These are phyloP conservation scores for Montipora cactus DNA, from an alignment of 64 coral and sea anemone species.

Conservation along the genomic window DNA sequence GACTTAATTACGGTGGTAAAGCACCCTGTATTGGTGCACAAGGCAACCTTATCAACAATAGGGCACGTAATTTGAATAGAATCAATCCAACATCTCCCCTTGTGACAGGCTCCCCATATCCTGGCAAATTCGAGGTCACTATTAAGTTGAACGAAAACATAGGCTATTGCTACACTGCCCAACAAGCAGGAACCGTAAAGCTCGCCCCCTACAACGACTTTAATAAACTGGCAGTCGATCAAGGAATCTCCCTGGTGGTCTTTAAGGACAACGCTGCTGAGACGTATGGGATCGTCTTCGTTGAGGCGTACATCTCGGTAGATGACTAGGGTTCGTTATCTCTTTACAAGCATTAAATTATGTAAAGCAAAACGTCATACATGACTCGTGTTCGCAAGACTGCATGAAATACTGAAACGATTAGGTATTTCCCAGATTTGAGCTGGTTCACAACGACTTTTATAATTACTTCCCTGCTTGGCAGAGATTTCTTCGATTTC, in stretches of 20 bases:
- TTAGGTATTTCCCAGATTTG: too few species aligned
- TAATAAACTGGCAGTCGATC: background rate
- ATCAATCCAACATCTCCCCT: background rate
- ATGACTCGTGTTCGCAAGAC: too few species aligned
- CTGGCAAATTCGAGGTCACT: background rate
- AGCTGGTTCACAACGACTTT: too few species aligned
- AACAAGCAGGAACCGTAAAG: background rate
- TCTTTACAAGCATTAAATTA: too few species aligned
- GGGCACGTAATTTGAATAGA: background rate
- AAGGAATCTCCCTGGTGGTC: background rate
- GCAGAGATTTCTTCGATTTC: too few species aligned
- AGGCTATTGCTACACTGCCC: background rate
- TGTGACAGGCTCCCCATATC: background rate
- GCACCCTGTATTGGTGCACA: background rate
- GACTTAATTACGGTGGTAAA: background rate
- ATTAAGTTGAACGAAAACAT: background rate
- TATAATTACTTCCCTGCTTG: too few species aligned
- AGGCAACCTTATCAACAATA: background rate
- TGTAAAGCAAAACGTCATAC: background rate
- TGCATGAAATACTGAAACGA: too few species aligned
- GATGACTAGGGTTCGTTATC: background rate
- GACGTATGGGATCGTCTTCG: background rate
- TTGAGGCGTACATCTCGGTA: background rate
- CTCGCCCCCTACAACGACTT: background rate
- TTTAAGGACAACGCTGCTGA: background rate